A percentile compares a stretch with the other conserved stretches of the same genome.
phyloP scores from a whole-genome alignment of 2,113 vertebrate species.

The Oryzias javanicus region DNA sequence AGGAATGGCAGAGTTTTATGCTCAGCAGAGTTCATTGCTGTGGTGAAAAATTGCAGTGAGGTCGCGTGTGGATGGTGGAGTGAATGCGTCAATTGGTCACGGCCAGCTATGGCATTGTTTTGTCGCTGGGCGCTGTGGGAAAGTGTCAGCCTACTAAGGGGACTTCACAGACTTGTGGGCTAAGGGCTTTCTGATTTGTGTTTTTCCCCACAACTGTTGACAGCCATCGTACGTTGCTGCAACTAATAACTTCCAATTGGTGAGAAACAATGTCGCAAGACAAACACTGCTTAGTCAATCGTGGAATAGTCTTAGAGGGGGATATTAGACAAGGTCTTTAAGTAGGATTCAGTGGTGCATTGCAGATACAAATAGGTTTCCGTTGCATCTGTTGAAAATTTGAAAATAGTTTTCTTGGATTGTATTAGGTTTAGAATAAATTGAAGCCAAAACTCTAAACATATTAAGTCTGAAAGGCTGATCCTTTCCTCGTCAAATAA shows the following conservation, averaged over 20 bases:
- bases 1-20: slow-evolving; percentile 70
- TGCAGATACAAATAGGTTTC: background rate
- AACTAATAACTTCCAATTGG: slow-evolving; percentile 68
- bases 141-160: slow-evolving; percentile 81
- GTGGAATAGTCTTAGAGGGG: background rate
- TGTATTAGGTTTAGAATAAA: background rate
- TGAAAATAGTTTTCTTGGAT: slow-evolving; percentile 1
- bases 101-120: slow-evolving; percentile 87
- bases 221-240: slow-evolving; percentile 76
- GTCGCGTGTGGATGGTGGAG: slow-evolving; percentile 96
- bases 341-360: background rate
- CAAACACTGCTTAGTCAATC: slow-evolving; percentile 12
- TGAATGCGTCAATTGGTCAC: slow-evolving; percentile 93
- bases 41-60: slow-evolving; percentile 95
- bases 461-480: slow-evolving; percentile 17
- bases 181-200: slow-evolving; percentile 79
- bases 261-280: slow-evolving; percentile 43
- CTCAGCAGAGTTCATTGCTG: slow-evolving; percentile 86
- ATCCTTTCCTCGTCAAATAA: slow-evolving; percentile 14
- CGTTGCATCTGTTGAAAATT: background rate
- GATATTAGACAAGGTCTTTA: background rate
- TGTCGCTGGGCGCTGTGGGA: slow-evolving; percentile 80
- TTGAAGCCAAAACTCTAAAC: slow-evolving; percentile 5
- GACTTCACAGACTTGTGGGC: slow-evolving; percentile 79
- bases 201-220: slow-evolving; percentile 85